phyloP scores from a whole-genome alignment of 37 sponge, comb jelly and placozoan genomes.

The Cladorhizidae sp. region DNA sequence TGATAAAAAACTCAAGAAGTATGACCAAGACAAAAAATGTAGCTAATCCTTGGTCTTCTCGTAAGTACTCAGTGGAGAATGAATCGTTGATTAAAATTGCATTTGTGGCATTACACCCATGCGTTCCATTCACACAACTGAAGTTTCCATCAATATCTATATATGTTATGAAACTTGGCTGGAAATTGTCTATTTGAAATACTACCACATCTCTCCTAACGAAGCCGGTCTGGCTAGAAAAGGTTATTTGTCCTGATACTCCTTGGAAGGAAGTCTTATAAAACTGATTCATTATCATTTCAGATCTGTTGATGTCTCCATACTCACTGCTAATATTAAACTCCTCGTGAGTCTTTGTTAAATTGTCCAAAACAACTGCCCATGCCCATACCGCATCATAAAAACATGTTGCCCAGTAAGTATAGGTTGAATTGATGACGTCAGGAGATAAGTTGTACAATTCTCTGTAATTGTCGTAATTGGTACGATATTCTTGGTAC shows the following conservation, averaged over 20 bases:
- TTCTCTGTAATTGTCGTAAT: not conserved
- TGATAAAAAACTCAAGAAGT: not conserved
- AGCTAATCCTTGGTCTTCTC: not conserved
- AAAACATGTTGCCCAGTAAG: slow-evolving; percentile 11
- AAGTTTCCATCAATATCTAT: no score
- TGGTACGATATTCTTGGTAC: not conserved
- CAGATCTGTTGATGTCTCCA: not conserved
- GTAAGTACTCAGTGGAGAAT: not conserved
- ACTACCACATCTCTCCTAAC: not conserved
- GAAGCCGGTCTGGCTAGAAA: not conserved
- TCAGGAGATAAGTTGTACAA: not conserved
- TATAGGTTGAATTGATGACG: not conserved
- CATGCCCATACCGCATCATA: slow-evolving; percentile 38
- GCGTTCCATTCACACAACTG: no score
- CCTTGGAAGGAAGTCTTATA: slow-evolving; percentile 12
- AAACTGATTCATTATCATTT: slow-evolving; percentile 7
- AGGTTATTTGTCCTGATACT: slow-evolving; percentile 1
- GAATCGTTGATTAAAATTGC: not conserved
- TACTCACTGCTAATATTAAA: not conserved
- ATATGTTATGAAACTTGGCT: no score
- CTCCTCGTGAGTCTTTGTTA: not conserved
- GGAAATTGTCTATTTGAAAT: not conserved
- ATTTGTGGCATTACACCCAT: no score
- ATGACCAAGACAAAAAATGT: not conserved
- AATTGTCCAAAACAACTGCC: slow-evolving; percentile 19